Base-by-base conservation (phyloP, 2,888 invertebrate genomes). In the Polymixis lichenea region DNA sequence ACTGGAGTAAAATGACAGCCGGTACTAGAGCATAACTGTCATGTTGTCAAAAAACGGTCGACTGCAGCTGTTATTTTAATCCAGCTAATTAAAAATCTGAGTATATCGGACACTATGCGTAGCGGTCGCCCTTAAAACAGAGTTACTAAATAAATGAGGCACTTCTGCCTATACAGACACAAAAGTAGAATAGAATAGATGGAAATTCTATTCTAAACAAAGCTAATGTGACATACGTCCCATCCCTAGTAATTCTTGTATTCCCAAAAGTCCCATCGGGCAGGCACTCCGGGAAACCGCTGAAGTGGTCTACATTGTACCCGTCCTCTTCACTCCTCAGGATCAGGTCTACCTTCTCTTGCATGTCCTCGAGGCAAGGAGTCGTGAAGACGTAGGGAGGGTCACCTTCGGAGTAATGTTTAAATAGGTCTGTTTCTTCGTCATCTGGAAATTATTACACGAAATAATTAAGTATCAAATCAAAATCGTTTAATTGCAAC, bases 221-320 rank as follows among this genome's bases (percentile, higher is more conserved):
- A n/a, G n/a, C n/a, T n/a, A n/a, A n/a, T n/a, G n/a, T n/a, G n/a
- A n/a, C 95, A 89, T 79, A 96, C 95, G 92, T 91, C 67, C 93
- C 93, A 84, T 91, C 92, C 0, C 82, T 84, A 3, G 89, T 92
- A 2, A 76, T 75, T 2, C 85, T 82, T 0, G 92, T 89, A 68
- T 94, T 89, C 0, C 94, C 95, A 61, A 87, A 94, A 0, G 93
- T 95, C 0, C 95, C 95, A 85, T 96, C 96, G 0, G 95, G 95
- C 64, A 94, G 83, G 71, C 96, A 96, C 13, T 89, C 91, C 0
- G 90, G 83, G 0, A 92, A 86, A 0, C 76, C 80, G 0, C 86
- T 93, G 75, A 91, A 93, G 87, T 88, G 94, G 64, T 95, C 94
- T 46, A 94, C 86, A 25, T 90, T 94, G 79, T 82, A 96, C 0